phyloP scores from a whole-genome alignment of 2,797 vertebrate genomes.

The Coreius guichenoti region DNA sequence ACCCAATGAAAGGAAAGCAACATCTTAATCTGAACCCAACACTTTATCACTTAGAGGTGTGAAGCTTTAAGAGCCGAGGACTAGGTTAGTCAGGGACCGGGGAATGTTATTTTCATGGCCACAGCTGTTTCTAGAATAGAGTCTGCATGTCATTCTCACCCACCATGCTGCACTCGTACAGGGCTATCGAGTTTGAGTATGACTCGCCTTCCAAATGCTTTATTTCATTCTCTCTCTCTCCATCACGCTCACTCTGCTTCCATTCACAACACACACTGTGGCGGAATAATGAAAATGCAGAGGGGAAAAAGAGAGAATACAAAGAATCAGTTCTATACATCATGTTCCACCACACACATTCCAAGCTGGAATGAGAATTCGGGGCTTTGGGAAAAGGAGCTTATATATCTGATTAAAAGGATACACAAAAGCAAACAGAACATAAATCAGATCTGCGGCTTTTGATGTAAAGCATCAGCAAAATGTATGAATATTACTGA shows the following conservation, averaged over 20 bases:
- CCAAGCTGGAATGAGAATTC: conserved; percentile 38
- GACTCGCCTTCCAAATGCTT: conserved; percentile 63
- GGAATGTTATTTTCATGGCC: conserved; percentile 67
- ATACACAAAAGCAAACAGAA: conserved; percentile 37
- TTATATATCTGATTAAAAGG: conserved; percentile 20
- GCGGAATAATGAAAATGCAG: conserved; percentile 45
- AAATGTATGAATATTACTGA: conserved; percentile 28
- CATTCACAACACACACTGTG: conserved; percentile 55
- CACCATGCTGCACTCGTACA: conserved; percentile 58
- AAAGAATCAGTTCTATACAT: conserved; percentile 34
- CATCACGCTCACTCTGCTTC: conserved; percentile 29
- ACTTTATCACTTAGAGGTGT: conserved; percentile 56
- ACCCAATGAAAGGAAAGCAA: conserved; percentile 40
- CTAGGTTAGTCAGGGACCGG: conserved; percentile 62
- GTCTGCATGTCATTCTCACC: conserved; percentile 63
- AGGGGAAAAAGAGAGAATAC: conserved; percentile 36
- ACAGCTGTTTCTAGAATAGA: conserved; percentile 63
- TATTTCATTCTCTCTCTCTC: conserved; percentile 37
- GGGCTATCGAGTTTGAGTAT: conserved; percentile 66
- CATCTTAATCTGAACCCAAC: conserved; percentile 47
- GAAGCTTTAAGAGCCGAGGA: conserved; percentile 57
- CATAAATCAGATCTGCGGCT: conserved; percentile 32
- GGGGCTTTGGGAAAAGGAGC: conserved; percentile 38
- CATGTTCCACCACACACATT: conserved; percentile 31
- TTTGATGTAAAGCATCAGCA: background rate